A percentile compares a stretch with the other conserved stretches of the same genome.
Conservation (phyloP, 2,888 invertebrate species). For the Dione juno region DNA sequence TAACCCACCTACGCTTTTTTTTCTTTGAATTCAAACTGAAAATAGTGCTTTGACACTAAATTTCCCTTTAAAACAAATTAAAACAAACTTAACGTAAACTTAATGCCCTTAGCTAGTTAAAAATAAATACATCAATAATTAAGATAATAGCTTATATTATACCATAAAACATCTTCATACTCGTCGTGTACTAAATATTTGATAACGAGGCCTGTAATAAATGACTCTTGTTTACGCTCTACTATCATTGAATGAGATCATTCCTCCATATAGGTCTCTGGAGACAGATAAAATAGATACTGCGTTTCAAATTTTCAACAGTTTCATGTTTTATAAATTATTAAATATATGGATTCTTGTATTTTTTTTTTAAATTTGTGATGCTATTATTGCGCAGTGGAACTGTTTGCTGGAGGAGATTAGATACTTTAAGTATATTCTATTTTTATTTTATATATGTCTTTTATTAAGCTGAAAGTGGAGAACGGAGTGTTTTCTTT, state of each 20-base stretch:
- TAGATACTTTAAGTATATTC: no score
- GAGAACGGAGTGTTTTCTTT: not conserved
- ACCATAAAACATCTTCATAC: conserved; percentile 18
- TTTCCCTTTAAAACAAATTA: no score
- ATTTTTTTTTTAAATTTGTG: no score
- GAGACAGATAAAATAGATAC: conserved; percentile 21
- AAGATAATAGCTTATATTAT: not conserved
- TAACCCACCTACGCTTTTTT: no score
- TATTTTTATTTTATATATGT: no score
- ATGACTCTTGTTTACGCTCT: conserved; percentile 37
- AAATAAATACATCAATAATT: conserved; percentile 7
- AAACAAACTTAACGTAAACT: no score
- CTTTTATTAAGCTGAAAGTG: no score
- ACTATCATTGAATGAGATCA: conserved; percentile 41
- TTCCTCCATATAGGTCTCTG: conserved; percentile 34
- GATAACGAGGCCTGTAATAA: conserved; percentile 38
- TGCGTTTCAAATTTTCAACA: conserved; percentile 8
- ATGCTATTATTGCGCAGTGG: no score
- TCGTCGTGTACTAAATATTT: not conserved
- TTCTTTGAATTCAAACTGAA: no score
- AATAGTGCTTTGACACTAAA: not conserved
- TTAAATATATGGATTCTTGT: no score
- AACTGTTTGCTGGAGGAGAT: no score
- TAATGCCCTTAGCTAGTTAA: not conserved
- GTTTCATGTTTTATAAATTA: not conserved